Percentiles rank a stretch among this genome's conserved stretches.
These are phyloP conservation scores for Archaeoteleia sp. DNA, from an alignment of 2,888 invertebrate genomes.

Conservation along the genomic window DNA sequence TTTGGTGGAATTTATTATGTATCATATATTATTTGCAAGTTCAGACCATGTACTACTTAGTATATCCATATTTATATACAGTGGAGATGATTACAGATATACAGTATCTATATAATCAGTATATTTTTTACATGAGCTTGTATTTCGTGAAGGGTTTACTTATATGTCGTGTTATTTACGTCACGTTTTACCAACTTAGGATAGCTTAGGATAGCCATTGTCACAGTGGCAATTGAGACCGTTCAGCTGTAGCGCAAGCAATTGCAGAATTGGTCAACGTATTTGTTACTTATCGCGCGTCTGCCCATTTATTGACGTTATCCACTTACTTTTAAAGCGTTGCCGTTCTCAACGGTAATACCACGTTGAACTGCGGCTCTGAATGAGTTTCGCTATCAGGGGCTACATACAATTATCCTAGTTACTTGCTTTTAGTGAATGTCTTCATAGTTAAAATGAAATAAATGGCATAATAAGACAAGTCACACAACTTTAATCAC, in stretches of 20 bases:
- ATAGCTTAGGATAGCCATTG: slow-evolving; percentile 11
- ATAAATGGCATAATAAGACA: too few relatives aligned
- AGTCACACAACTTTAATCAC: too few relatives aligned
- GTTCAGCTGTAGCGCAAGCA: slow-evolving; percentile 18
- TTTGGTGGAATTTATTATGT: too few relatives aligned
- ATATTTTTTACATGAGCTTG: too few relatives aligned
- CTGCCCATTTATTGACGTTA: slow-evolving; percentile 37
- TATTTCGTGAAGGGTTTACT: background rate
- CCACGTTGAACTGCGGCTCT: slow-evolving; percentile 10
- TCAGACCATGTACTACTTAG: too few relatives aligned
- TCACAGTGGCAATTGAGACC: slow-evolving; percentile 10
- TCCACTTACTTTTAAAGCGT: slow-evolving; percentile 29
- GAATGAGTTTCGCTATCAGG: slow-evolving; percentile 20
- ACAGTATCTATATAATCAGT: too few relatives aligned
- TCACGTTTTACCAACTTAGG: slow-evolving; percentile 15
- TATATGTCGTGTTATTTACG: slow-evolving; percentile 13
- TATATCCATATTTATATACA: too few relatives aligned
- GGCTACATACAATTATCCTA: slow-evolving; percentile 16
- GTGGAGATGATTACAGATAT: too few relatives aligned
- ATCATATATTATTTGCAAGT: too few relatives aligned
- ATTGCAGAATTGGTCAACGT: slow-evolving; percentile 28
- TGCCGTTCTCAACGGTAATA: slow-evolving; percentile 14
- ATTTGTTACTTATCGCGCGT: slow-evolving; percentile 38
- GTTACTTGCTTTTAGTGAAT: slow-evolving; percentile 1
- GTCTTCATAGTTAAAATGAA: background rate